phyloP scores from a whole-genome alignment of 2,113 vertebrate genomes.

The Corapipo altera region DNA sequence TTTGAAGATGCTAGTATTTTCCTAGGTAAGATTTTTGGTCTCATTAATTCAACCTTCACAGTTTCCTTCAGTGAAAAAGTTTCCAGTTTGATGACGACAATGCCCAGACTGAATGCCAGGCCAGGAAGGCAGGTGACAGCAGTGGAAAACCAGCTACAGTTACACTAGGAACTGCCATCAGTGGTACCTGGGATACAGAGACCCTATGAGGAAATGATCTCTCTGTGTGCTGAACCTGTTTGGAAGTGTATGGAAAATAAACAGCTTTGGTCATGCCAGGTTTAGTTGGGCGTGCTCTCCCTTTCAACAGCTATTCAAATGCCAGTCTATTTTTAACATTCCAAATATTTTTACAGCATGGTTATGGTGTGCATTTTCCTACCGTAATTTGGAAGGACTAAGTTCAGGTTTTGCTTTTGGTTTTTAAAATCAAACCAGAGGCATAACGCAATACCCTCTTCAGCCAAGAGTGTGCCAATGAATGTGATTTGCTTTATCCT shows the following conservation, averaged over 20 bases:
- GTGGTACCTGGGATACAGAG: not conserved
- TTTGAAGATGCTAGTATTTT: not conserved
- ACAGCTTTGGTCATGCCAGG: not conserved
- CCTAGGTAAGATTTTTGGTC: not conserved
- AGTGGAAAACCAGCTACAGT: not conserved
- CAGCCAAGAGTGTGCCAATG: not conserved
- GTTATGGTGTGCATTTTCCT: not conserved
- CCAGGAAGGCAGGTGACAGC: not conserved
- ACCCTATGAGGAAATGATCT: not conserved
- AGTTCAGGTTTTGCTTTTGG: not conserved
- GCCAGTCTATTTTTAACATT: constrained; percentile 45
- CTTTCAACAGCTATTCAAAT: constrained; percentile 15
- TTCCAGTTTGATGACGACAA: not conserved
- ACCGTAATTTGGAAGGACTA: not conserved
- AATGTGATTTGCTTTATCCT: not conserved
- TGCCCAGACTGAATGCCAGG: not conserved
- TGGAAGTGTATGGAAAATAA: constrained; percentile 1
- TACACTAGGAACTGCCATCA: not conserved
- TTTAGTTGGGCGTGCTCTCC: not conserved
- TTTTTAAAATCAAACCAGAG: not conserved
- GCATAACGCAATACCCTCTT: not conserved
- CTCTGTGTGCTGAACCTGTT: not conserved
- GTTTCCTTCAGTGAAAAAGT: not conserved
- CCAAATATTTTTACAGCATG: not conserved
- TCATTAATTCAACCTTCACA: not conserved